Evolutionary conservation across 1,140 invertebrate genomes (phyloP).

Genomic region (Drosophila micromelanica): DNA sequence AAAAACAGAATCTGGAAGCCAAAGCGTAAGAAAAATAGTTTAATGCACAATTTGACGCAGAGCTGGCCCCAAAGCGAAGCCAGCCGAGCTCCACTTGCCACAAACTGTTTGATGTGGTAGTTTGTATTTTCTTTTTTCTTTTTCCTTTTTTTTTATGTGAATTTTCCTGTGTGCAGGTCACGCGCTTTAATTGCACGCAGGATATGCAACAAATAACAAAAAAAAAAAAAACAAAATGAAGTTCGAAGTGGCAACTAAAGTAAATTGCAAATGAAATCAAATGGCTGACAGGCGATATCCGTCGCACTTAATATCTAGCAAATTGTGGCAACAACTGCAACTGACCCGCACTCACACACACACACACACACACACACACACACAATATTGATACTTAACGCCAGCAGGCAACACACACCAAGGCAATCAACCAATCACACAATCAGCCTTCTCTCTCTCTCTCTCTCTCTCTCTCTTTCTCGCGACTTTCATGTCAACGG

Average conservation of each 20-base stretch:
- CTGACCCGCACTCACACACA: slow-evolving; percentile 9
- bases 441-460: slow-evolving; percentile 4
- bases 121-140: too few relatives aligned
- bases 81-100: not conserved
- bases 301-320: slow-evolving; percentile 29
- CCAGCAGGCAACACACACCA: slow-evolving; percentile 32
- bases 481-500: slow-evolving; percentile 15
- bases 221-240: not conserved
- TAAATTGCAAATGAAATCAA: slow-evolving; percentile 52
- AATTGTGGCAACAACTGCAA: slow-evolving; percentile 25
- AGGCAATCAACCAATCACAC: slow-evolving; percentile 22
- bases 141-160: not conserved
- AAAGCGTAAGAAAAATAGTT: slow-evolving; percentile 67
- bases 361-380: slow-evolving; percentile 10
- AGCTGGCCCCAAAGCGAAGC: not conserved
- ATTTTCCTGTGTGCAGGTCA: not conserved
- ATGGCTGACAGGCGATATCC: slow-evolving; percentile 44
- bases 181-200: slow-evolving; percentile 30
- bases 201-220: slow-evolving; percentile 9
- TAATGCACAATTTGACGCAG: slow-evolving; percentile 60
- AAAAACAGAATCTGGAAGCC: slow-evolving; percentile 34
- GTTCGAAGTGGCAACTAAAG: slow-evolving; percentile 11
- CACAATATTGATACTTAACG: slow-evolving; percentile 59
- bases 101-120: not conserved
- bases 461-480: too few relatives aligned